phyloP scores from a whole-genome alignment of 2,888 invertebrate species.

The Pristionchus fissidentatus region DNA sequence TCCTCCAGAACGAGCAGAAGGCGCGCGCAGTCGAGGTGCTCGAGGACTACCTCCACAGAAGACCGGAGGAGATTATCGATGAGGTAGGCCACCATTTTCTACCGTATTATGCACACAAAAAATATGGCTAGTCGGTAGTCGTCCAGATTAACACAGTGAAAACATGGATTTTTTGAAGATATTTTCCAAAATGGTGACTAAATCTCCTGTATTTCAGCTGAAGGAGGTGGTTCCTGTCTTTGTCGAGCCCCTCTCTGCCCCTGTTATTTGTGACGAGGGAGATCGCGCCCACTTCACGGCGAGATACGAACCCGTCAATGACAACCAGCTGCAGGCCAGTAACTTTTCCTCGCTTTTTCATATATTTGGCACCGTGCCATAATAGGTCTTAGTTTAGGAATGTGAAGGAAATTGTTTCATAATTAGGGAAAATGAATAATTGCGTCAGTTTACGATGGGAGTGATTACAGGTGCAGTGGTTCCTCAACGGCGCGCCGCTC shows the following conservation, averaged over 20 bases:
- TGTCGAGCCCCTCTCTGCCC: slow-evolving; percentile 73
- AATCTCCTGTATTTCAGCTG: slow-evolving; percentile 4
- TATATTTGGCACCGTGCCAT: too few relatives aligned
- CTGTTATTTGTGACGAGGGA: slow-evolving; percentile 69
- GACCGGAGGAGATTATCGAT: slow-evolving; percentile 65
- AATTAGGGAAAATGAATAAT: slow-evolving; percentile 76
- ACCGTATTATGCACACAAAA: background rate
- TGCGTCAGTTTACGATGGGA: background rate
- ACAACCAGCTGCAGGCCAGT: slow-evolving; percentile 66
- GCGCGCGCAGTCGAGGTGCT: slow-evolving; percentile 73
- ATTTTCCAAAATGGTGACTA: background rate
- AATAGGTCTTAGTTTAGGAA: too few relatives aligned
- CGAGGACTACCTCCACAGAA: slow-evolving; percentile 66
- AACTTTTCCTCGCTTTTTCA: too few relatives aligned
- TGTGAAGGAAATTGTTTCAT: too few relatives aligned
- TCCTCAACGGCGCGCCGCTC: slow-evolving; percentile 90
- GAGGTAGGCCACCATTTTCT: slow-evolving; percentile 48
- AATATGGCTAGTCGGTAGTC: background rate
- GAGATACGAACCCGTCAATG: slow-evolving; percentile 73
- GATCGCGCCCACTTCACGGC: slow-evolving; percentile 74
- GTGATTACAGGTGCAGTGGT: slow-evolving; percentile 81
- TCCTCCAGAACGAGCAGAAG: slow-evolving; percentile 68
- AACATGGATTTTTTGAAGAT: background rate
- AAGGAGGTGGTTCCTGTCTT: slow-evolving; percentile 70
- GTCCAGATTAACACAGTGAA: background rate